Conservation (phyloP, 2,888 invertebrate genomes). For the Blastobasis lacticolella region DNA sequence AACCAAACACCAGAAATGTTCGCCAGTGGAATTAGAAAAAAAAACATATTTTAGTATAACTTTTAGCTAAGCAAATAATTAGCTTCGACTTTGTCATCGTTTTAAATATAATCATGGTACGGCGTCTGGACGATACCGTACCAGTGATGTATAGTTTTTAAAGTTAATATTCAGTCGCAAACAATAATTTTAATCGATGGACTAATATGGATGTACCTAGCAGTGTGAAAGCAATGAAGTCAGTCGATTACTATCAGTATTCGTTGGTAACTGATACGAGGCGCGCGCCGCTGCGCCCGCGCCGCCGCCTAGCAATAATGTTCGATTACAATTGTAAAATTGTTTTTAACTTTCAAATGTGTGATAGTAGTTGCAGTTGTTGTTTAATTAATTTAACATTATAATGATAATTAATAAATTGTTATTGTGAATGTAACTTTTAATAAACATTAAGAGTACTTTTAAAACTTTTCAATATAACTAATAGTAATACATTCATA, state of each 20-base stretch:
- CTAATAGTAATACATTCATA: conserved; percentile 38
- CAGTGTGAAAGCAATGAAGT: conserved; percentile 12
- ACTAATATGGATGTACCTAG: not conserved
- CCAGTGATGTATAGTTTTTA: conserved; percentile 25
- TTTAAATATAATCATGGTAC: conserved; percentile 14
- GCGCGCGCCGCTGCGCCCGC: conserved; percentile 1
- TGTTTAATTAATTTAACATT: conserved; percentile 69
- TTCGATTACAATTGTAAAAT: conserved; percentile 71
- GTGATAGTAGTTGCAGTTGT: conserved; percentile 76
- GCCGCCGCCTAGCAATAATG: conserved; percentile 71
- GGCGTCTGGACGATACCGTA: conserved; percentile 26
- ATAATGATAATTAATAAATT: conserved; percentile 62
- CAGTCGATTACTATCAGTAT: conserved; percentile 6
- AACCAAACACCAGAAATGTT: conserved; percentile 16
- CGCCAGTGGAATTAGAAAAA: conserved; percentile 25
- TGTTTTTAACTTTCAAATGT: conserved; percentile 75
- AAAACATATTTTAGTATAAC: conserved; percentile 22
- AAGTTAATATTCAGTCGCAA: not conserved
- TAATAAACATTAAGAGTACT: conserved; percentile 58
- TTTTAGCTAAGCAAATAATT: conserved; percentile 24
- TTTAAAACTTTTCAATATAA: conserved; percentile 52
- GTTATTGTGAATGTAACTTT: conserved; percentile 73
- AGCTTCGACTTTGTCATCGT: conserved; percentile 26
- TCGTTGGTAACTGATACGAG: not conserved
- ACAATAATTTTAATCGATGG: too few relatives aligned